A percentile compares a stretch with the other conserved stretches of the same genome.
Evolutionary conservation across 2,113 vertebrate species (phyloP).

Genomic region (Rhabdomys dilectus): DNA sequence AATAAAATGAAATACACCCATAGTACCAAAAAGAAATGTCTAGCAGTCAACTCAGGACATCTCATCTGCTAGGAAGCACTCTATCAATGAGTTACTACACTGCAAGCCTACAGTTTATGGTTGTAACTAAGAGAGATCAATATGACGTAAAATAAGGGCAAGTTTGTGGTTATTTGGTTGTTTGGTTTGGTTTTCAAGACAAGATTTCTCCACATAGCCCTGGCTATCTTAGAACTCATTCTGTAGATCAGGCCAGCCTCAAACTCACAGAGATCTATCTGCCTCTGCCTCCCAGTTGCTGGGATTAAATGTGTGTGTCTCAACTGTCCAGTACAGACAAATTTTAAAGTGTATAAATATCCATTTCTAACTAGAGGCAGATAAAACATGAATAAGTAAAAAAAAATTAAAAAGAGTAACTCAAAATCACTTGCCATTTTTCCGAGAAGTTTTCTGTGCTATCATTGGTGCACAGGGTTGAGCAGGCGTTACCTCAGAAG

Average conservation of each 20-base stretch:
- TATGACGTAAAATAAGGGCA: not conserved
- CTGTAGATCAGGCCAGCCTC: not conserved
- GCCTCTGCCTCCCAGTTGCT: not conserved
- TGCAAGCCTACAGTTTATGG: not conserved
- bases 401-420: not conserved
- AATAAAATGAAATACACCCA: not conserved
- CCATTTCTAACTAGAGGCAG: not conserved
- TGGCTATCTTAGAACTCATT: not conserved
- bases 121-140: slow-evolving; percentile 27
- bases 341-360: not conserved
- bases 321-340: not conserved
- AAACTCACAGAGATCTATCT: not conserved
- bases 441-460: slow-evolving; percentile 86
- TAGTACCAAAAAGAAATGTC: not conserved
- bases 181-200: not conserved
- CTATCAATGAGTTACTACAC: not conserved
- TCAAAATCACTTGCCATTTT: slow-evolving; percentile 86
- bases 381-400: not conserved
- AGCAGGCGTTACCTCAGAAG: slow-evolving; percentile 68
- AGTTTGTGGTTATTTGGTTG: not conserved
- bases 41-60: not conserved
- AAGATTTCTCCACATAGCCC: not conserved
- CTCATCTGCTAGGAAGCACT: too few relatives aligned
- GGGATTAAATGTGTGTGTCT: not conserved
- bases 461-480: slow-evolving; percentile 78